phyloP scores from a whole-genome alignment of 2,888 invertebrate species.

The Elmis aenea region DNA sequence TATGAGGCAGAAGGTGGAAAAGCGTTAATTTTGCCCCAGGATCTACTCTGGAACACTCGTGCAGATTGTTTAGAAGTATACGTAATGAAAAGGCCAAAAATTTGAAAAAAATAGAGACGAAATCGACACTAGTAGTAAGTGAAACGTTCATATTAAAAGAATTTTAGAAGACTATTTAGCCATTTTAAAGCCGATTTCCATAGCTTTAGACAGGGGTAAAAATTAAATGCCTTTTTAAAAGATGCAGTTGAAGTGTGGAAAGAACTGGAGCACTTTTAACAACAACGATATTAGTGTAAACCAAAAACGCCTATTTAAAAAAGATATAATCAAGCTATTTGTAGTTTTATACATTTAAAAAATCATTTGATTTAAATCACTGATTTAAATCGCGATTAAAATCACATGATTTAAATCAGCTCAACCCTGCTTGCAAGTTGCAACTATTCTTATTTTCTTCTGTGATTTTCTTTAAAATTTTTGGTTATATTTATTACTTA shows the following conservation, averaged over 20 bases:
- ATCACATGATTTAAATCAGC: too few species aligned
- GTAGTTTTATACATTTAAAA: too few species aligned
- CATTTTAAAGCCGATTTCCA: slow-evolving; percentile 8
- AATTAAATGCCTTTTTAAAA: slow-evolving; percentile 5
- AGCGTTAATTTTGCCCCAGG: too few species aligned
- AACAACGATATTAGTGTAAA: slow-evolving; percentile 1
- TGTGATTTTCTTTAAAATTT: too few species aligned
- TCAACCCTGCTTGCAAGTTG: too few species aligned
- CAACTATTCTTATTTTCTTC: too few species aligned
- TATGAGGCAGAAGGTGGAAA: slow-evolving; percentile 17
- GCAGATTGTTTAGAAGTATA: slow-evolving; percentile 8
- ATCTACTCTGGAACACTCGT: slow-evolving; percentile 18
- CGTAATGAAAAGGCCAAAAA: too few species aligned
- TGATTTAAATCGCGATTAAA: too few species aligned
- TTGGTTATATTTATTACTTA: too few species aligned
- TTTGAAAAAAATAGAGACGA: too few species aligned
- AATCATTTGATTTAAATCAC: too few species aligned
- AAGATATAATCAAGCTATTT: too few species aligned
- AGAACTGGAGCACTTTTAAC: slow-evolving; percentile 1
- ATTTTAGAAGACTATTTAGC: slow-evolving; percentile 4
- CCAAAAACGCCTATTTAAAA: slow-evolving; percentile 3
- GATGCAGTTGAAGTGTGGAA: slow-evolving; percentile 6
- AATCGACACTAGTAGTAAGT: slow-evolving; percentile 1
- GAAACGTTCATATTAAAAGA: slow-evolving; percentile 1
- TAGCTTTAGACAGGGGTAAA: slow-evolving; percentile 3